A percentile compares a stretch with the other conserved stretches of the same genome.
Evolutionary conservation across 1,140 invertebrate species (phyloP).

Genomic region (Elysia chlorotica): DNA sequence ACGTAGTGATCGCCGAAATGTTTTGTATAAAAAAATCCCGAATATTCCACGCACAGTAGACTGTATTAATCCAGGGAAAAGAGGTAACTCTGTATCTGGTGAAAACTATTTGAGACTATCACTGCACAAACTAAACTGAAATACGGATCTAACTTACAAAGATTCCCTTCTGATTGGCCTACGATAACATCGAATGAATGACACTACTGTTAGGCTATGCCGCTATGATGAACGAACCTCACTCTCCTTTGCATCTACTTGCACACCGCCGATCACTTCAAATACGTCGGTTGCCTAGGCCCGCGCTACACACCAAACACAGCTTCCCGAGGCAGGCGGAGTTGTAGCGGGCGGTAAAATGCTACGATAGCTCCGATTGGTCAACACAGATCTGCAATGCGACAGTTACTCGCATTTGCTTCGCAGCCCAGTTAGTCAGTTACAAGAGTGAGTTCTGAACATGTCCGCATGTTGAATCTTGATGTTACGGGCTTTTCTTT

Average conservation of each 20-base stretch:
- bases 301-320: slow-evolving; percentile 12
- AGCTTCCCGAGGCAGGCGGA: slow-evolving; percentile 22
- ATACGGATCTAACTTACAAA: neutral
- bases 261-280: slow-evolving; percentile 18
- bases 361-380: slow-evolving; percentile 24
- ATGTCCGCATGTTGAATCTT: too few relatives aligned
- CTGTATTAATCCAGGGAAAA: neutral
- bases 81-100: neutral
- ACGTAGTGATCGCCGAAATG: neutral
- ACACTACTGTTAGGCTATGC: too few relatives aligned
- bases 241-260: slow-evolving; percentile 3
- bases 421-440: too few relatives aligned
- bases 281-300: too few relatives aligned
- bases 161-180: neutral
- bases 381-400: slow-evolving; percentile 27
- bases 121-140: neutral
- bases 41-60: neutral
- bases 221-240: slow-evolving; percentile 13
- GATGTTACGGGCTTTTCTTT: too few relatives aligned
- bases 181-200: neutral
- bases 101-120: neutral
- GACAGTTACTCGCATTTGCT: slow-evolving; percentile 22
- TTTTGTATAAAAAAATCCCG: neutral
- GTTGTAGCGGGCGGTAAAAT: slow-evolving; percentile 14
- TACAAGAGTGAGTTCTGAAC: too few relatives aligned